These are phyloP conservation scores for Empidonax alnorum DNA, from an alignment of 2,113 vertebrate genomes.

Conservation along the genomic window DNA sequence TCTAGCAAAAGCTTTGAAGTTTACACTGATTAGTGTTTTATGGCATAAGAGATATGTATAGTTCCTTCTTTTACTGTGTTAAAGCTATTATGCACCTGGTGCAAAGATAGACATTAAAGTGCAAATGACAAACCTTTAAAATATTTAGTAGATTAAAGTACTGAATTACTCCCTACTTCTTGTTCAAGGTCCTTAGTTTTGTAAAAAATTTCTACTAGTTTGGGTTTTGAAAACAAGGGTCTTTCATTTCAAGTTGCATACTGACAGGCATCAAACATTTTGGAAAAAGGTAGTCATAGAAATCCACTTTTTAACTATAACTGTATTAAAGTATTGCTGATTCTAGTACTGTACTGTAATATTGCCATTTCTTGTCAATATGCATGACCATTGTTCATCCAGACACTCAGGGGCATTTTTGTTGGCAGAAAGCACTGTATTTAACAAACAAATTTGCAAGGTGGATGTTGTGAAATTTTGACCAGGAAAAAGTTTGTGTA, in stretches of 20 bases:
- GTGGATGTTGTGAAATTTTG: background rate
- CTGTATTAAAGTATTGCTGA: background rate
- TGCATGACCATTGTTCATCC: background rate
- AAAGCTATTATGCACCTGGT: slow-evolving; percentile 68
- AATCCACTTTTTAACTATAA: background rate
- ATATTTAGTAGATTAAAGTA: slow-evolving; percentile 48
- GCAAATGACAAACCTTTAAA: slow-evolving; percentile 58
- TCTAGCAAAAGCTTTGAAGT: slow-evolving; percentile 70
- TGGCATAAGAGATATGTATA: slow-evolving; percentile 52
- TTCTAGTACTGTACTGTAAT: background rate
- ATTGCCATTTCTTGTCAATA: background rate
- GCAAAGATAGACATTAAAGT: slow-evolving; percentile 37
- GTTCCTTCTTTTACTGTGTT: slow-evolving; percentile 41
- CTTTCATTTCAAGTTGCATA: background rate
- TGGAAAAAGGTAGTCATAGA: background rate
- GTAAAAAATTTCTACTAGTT: background rate
- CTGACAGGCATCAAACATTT: background rate
- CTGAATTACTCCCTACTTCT: slow-evolving; percentile 30
- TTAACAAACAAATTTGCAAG: background rate
- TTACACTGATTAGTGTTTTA: slow-evolving; percentile 66
- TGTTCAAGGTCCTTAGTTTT: slow-evolving; percentile 21
- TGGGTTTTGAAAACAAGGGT: background rate
- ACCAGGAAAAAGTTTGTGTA: background rate
- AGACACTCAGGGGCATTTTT: rapidly evolving
- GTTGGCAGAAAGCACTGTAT: background rate